Percentiles rank a stretch among this genome's conserved stretches.
These are phyloP conservation scores for Pheosia tremula DNA, from an alignment of 2,888 invertebrate genomes.

Conservation along the genomic window DNA sequence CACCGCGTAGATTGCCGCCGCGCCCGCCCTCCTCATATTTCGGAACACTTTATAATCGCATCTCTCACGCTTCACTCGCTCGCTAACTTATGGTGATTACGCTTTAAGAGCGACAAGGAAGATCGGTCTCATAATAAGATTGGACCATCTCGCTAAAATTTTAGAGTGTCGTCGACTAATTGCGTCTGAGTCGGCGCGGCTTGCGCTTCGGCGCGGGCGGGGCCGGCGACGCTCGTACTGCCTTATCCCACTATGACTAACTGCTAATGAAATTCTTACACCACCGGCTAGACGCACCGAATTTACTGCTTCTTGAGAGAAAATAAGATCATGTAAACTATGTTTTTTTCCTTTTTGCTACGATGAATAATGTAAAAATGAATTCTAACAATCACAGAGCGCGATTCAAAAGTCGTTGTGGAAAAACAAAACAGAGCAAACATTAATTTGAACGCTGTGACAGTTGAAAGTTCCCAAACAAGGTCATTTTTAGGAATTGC, in stretches of 20 bases:
- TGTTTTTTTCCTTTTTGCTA: slow-evolving; percentile 41
- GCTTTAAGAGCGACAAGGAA: slow-evolving; percentile 82
- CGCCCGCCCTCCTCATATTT: slow-evolving; percentile 74
- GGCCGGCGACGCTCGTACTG: slow-evolving; percentile 37
- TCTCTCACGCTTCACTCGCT: slow-evolving; percentile 82
- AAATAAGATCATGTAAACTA: slow-evolving; percentile 40
- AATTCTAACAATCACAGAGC: slow-evolving; percentile 59
- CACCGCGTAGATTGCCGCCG: slow-evolving; percentile 77
- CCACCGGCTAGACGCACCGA: slow-evolving; percentile 46
- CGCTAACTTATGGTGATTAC: slow-evolving; percentile 84
- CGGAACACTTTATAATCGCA: slow-evolving; percentile 84
- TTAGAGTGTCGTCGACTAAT: slow-evolving; percentile 82
- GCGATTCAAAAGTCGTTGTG: slow-evolving; percentile 67
- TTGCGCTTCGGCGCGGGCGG: slow-evolving; percentile 31
- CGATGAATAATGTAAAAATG: slow-evolving; percentile 52
- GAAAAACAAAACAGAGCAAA: slow-evolving; percentile 80
- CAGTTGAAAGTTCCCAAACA: slow-evolving; percentile 77
- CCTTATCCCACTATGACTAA: slow-evolving; percentile 56
- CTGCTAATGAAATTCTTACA: slow-evolving; percentile 63
- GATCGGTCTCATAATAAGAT: slow-evolving; percentile 83
- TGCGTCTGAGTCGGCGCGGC: slow-evolving; percentile 69
- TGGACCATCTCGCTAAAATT: slow-evolving; percentile 82
- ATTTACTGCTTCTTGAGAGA: slow-evolving; percentile 40
- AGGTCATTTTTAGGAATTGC: slow-evolving; percentile 80
- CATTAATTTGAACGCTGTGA: slow-evolving; percentile 81